A percentile compares a stretch with the other conserved stretches of the same genome.
These are phyloP conservation scores for Agonum fuliginosum DNA, from an alignment of 2,888 invertebrate species.

Conservation along the genomic window DNA sequence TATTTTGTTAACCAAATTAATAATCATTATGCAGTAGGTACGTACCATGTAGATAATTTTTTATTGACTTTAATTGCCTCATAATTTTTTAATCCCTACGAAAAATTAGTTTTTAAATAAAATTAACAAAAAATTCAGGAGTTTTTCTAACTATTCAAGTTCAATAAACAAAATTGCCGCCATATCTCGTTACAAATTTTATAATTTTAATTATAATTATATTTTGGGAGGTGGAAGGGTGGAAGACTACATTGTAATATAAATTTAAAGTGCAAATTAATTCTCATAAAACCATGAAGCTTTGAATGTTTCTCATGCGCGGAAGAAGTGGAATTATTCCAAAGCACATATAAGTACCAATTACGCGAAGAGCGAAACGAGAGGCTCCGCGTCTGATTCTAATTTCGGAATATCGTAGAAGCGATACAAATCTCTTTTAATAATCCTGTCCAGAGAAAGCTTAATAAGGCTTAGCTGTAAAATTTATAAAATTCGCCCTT, in stretches of 20 bases:
- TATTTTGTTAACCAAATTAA: no score
- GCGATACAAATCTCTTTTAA: constrained; percentile 39
- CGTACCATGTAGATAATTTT: no score
- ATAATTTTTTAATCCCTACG: no score
- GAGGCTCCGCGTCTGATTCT: constrained; percentile 2
- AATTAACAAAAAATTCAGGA: no score
- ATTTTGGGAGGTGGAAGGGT: not conserved
- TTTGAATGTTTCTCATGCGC: not conserved
- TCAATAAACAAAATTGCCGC: no score
- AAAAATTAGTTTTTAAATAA: no score
- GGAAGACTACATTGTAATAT: not conserved
- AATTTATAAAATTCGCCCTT: constrained; percentile 54
- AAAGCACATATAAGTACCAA: constrained; percentile 40
- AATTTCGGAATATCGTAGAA: constrained; percentile 37
- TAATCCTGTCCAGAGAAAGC: constrained; percentile 49
- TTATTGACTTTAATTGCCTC: no score
- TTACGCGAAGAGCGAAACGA: constrained; percentile 19
- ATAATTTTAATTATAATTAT: not conserved
- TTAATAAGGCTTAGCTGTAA: constrained; percentile 57
- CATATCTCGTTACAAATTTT: not conserved
- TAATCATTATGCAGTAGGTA: no score
- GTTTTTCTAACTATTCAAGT: no score
- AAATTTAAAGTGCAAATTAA: constrained; percentile 9
- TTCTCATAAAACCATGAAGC: not conserved
- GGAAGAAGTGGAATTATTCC: constrained; percentile 36